Evolutionary conservation across 2,888 invertebrate genomes (phyloP).

Genomic region (Imbricaverruca yamaguchii): DNA sequence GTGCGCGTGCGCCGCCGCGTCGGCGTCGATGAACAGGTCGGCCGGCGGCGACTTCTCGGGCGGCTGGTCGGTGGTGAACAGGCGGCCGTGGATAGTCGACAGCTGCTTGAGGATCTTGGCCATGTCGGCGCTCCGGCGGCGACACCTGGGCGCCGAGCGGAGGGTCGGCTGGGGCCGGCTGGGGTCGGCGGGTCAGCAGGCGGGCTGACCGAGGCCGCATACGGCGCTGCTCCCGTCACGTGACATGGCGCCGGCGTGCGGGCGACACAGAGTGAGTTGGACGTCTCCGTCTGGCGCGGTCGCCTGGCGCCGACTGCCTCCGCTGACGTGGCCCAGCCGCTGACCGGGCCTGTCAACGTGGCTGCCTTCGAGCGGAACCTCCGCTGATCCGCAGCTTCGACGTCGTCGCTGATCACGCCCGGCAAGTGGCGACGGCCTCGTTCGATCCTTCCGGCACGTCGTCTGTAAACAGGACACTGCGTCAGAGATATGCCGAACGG

Average conservation of each 20-base stretch:
- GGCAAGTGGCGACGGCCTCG: no score
- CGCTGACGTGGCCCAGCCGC: neutral
- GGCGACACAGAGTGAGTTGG: no score
- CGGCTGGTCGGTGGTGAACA: neutral
- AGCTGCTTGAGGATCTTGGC: constrained; percentile 18
- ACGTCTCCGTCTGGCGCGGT: neutral
- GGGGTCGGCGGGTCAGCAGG: neutral
- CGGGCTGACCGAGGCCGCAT: neutral
- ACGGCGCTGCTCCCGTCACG: neutral
- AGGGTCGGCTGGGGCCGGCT: no score
- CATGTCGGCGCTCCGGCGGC: neutral
- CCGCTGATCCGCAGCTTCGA: neutral
- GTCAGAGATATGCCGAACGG: neutral
- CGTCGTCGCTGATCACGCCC: no score
- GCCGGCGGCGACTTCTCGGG: neutral
- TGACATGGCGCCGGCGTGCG: no score
- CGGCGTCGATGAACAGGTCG: constrained; percentile 8
- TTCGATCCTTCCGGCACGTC: no score
- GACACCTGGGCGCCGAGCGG: neutral
- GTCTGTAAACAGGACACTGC: no score
- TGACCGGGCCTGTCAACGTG: no score
- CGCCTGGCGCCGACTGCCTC: neutral
- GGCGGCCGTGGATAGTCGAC: neutral
- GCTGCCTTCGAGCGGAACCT: neutral
- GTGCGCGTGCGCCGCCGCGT: neutral